Conservation (phyloP, 2,113 vertebrate genomes). For the Trematomus loennbergii region DNA sequence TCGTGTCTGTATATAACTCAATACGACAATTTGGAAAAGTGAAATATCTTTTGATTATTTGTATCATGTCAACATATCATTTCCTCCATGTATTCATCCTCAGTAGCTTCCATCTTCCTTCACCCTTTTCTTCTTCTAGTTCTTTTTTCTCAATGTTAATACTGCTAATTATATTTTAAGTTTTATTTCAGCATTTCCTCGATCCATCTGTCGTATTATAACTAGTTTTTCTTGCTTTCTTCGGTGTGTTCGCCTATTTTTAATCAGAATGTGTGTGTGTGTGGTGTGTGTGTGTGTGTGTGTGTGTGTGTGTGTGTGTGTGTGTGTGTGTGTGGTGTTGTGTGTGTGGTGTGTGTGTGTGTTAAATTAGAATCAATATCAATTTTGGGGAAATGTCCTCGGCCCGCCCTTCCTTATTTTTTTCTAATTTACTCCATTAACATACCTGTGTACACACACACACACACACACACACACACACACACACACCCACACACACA, state of each 20-base stretch:
- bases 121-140: background rate
- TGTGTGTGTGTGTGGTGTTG: background rate
- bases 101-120: background rate
- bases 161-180: too few relatives aligned
- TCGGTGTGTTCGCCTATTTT: too few relatives aligned
- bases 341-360: background rate
- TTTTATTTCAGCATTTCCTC: background rate
- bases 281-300: background rate
- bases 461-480: conserved; percentile 6
- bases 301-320: background rate
- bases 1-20: too few relatives aligned
- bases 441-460: background rate
- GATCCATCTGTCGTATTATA: background rate
- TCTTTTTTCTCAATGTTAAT: too few relatives aligned
- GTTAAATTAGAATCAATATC: conserved; percentile 21
- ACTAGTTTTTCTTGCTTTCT: background rate
- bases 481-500: conserved; percentile 5
- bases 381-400: conserved; percentile 27
- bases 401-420: background rate
- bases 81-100: background rate
- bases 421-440: background rate
- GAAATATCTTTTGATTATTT: too few relatives aligned
- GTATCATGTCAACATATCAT: too few relatives aligned
- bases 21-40: too few relatives aligned
- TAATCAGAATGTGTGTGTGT: background rate